Percentiles rank a stretch among this genome's conserved stretches.
These are phyloP conservation scores for Diaprepes abbreviatus DNA, from an alignment of 2,888 invertebrate species.

Conservation along the genomic window DNA sequence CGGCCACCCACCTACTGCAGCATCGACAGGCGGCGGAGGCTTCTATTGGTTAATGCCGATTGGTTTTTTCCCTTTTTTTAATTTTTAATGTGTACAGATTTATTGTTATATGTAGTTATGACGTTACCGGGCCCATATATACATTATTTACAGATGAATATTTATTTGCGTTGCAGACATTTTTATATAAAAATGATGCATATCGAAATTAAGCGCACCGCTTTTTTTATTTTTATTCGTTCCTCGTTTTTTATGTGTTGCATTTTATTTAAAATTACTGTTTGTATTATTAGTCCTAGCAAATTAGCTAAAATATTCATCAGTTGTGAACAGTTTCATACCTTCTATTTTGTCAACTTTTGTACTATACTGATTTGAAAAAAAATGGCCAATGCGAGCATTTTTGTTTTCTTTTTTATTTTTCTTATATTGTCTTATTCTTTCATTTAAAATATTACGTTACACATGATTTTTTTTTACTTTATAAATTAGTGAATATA, in stretches of 20 bases:
- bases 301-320: not conserved
- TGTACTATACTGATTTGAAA: too few species aligned
- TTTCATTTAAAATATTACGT: too few species aligned
- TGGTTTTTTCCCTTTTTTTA: constrained; percentile 60
- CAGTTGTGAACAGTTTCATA: too few species aligned
- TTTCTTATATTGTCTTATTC: too few species aligned
- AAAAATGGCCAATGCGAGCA: too few species aligned
- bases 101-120: constrained; percentile 63
- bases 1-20: constrained; percentile 46
- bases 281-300: constrained; percentile 34
- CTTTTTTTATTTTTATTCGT: constrained; percentile 38
- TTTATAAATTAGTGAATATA: too few species aligned
- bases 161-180: constrained; percentile 60
- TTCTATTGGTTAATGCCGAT: constrained; percentile 62
- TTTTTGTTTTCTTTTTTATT: too few species aligned
- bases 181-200: constrained; percentile 60
- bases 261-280: constrained; percentile 52
- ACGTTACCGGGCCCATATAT: constrained; percentile 55
- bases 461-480: too few species aligned
- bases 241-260: constrained; percentile 36
- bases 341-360: too few species aligned
- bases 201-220: constrained; percentile 58
- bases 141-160: constrained; percentile 63
- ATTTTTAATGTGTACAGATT: constrained; percentile 61
- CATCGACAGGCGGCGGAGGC: constrained; percentile 55